phyloP scores from a whole-genome alignment of 2,797 vertebrate genomes.

The Mormyrops boulengeri region DNA sequence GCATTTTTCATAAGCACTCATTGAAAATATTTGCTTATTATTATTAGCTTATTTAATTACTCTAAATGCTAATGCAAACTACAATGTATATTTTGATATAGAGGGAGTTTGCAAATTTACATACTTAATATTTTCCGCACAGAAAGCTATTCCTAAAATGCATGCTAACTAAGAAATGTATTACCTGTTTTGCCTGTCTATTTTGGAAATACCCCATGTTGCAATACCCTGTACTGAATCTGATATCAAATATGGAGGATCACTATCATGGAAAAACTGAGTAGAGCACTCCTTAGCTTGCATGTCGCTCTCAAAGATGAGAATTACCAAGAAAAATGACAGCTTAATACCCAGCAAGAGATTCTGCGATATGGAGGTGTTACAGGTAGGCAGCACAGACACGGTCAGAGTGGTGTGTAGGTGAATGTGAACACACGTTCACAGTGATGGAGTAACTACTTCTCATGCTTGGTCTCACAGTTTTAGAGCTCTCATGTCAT shows the following conservation, averaged over 20 bases:
- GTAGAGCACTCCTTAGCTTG: slow-evolving; percentile 22
- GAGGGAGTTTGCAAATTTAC: background rate
- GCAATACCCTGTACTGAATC: slow-evolving; percentile 21
- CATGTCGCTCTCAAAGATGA: slow-evolving; percentile 26
- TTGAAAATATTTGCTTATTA: background rate
- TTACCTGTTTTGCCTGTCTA: background rate
- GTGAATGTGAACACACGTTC: background rate
- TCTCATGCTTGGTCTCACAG: background rate
- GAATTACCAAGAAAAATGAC: slow-evolving; percentile 39
- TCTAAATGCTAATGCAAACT: background rate
- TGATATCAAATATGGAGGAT: slow-evolving; percentile 33
- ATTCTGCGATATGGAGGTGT: background rate
- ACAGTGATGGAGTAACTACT: background rate
- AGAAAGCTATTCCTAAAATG: background rate
- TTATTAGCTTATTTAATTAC: background rate
- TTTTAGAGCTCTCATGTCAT: background rate
- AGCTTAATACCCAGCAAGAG: slow-evolving; percentile 19
- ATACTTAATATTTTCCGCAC: background rate
- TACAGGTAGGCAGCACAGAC: background rate
- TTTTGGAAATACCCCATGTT: background rate
- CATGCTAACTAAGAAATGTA: background rate
- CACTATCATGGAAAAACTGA: slow-evolving; percentile 11
- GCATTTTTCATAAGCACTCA: background rate
- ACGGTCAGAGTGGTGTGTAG: background rate
- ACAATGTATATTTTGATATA: background rate